These are phyloP conservation scores for Megamerina dolium DNA, from an alignment of 2,888 invertebrate genomes.

Conservation along the genomic window DNA sequence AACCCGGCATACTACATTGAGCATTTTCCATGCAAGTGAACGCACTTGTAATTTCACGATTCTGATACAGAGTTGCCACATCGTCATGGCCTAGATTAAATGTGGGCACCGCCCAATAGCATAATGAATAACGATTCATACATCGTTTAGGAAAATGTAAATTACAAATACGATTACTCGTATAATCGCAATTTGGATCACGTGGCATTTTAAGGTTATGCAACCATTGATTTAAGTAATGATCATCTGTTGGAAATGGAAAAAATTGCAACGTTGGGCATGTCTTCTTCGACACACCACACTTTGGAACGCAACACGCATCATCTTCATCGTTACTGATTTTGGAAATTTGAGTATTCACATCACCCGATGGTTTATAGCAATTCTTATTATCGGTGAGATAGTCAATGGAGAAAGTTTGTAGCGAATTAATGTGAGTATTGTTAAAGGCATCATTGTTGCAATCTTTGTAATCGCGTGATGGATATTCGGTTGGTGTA, in stretches of 20 bases:
- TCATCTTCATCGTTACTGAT: conserved; percentile 26
- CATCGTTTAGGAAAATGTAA: conserved; percentile 43
- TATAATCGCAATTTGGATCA: conserved; percentile 29
- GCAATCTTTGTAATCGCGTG: too few species aligned
- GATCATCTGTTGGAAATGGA: conserved; percentile 39
- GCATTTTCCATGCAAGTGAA: conserved; percentile 40
- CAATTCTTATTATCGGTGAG: too few species aligned
- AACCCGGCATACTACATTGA: conserved; percentile 43
- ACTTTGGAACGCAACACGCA: conserved; percentile 37
- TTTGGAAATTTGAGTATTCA: too few species aligned
- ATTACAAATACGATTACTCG: conserved; percentile 37
- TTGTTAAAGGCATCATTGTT: too few species aligned
- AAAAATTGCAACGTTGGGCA: conserved; percentile 41
- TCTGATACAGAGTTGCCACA: conserved; percentile 42
- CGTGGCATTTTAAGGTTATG: conserved; percentile 42
- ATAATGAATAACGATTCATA: conserved; percentile 40
- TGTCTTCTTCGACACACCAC: conserved; percentile 37
- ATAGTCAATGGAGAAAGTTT: too few species aligned
- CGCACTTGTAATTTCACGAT: conserved; percentile 39
- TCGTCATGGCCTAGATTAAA: conserved; percentile 42
- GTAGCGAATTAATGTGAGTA: too few species aligned
- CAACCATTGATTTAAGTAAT: conserved; percentile 40
- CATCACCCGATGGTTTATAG: too few species aligned
- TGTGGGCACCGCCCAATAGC: conserved; percentile 43
- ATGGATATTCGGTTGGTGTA: too few species aligned